These are phyloP conservation scores for Drosophila bocki DNA, from an alignment of 1,140 invertebrate species.

Conservation along the genomic window DNA sequence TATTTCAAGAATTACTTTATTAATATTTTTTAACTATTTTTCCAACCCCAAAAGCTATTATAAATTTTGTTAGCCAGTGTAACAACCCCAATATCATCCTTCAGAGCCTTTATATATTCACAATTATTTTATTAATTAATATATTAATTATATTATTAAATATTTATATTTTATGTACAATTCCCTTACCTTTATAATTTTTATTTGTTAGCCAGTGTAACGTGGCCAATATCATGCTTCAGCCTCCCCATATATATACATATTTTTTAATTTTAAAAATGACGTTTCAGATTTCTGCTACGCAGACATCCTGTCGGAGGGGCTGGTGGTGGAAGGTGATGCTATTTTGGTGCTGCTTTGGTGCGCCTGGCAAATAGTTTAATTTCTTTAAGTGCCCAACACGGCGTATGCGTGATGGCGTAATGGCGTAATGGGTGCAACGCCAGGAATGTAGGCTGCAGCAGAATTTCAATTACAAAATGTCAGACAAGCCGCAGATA, in stretches of 20 bases:
- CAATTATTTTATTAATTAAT: no score
- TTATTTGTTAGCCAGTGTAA: slow-evolving; percentile 46
- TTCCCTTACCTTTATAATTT: background rate
- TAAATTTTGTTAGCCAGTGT: no score
- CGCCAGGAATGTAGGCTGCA: slow-evolving; percentile 53
- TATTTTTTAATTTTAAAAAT: slow-evolving; percentile 71
- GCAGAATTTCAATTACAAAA: slow-evolving; percentile 78
- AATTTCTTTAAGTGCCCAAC: slow-evolving; percentile 76
- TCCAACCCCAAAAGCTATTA: no score
- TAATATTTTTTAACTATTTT: no score
- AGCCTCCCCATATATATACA: slow-evolving; percentile 16
- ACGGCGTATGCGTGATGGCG: slow-evolving; percentile 62
- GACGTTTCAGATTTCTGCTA: slow-evolving; percentile 39
- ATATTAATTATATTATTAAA: no score
- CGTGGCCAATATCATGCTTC: slow-evolving; percentile 62
- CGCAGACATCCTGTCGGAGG: slow-evolving; percentile 10
- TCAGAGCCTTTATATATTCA: no score
- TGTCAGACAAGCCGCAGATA: slow-evolving; percentile 73
- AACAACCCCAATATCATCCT: no score
- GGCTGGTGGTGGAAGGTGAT: background rate
- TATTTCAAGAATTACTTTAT: no score
- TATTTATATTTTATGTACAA: no score
- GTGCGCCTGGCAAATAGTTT: slow-evolving; percentile 54
- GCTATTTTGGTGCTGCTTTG: slow-evolving; percentile 3
- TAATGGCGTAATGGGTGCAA: slow-evolving; percentile 46